phyloP scores from a whole-genome alignment of 2,113 vertebrate species.

The Gadus macrocephalus region DNA sequence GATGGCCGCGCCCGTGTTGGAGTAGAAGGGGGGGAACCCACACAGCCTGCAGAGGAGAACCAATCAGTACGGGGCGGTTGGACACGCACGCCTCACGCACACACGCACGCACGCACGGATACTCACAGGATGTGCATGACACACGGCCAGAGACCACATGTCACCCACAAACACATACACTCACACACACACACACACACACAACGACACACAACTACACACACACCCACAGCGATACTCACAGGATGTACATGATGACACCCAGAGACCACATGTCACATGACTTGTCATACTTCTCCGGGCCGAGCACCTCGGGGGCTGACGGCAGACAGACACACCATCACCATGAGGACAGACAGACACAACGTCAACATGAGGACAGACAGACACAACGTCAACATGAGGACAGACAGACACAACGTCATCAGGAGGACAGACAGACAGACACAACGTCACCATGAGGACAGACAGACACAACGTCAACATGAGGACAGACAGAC shows the following conservation, averaged over 20 bases:
- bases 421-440: background rate
- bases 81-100: background rate
- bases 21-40: slow-evolving; percentile 96
- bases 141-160: slow-evolving; percentile 96
- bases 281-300: slow-evolving; percentile 97
- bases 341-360: background rate
- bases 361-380: background rate
- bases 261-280: slow-evolving; percentile 99
- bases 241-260: slow-evolving; percentile 98
- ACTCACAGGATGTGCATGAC: slow-evolving; percentile 99
- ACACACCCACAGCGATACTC: slow-evolving; percentile 66
- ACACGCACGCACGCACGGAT: slow-evolving; percentile 14
- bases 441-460: background rate
- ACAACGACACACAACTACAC: background rate
- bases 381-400: background rate
- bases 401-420: too few species aligned
- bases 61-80: background rate
- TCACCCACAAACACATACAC: slow-evolving; percentile 64
- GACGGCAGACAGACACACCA: slow-evolving; percentile 32
- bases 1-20: slow-evolving; percentile 94
- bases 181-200: background rate
- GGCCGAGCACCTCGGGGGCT: slow-evolving; percentile 96
- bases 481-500: background rate
- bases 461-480: background rate
- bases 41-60: slow-evolving; percentile 75